A percentile compares a stretch with the other conserved stretches of the same genome.
Evolutionary conservation across 2,888 invertebrate species (phyloP).

Genomic region (Drosophila eohydei): DNA sequence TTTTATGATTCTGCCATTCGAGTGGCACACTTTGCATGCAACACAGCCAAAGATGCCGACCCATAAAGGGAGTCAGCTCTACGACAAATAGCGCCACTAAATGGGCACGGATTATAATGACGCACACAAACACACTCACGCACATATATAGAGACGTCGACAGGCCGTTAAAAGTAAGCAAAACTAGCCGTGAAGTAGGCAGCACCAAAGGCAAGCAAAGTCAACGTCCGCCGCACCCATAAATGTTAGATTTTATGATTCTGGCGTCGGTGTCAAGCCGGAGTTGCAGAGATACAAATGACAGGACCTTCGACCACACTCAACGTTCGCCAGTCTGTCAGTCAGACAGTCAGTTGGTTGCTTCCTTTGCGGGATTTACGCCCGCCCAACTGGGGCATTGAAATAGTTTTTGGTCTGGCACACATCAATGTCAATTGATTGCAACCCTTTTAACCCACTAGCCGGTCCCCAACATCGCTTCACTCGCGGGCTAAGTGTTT

Average conservation of each 20-base stretch:
- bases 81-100: slow-evolving; percentile 76
- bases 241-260: slow-evolving; percentile 77
- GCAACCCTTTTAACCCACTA: slow-evolving; percentile 66
- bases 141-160: slow-evolving; percentile 11
- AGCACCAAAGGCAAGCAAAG: slow-evolving; percentile 45
- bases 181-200: slow-evolving; percentile 71
- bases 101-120: slow-evolving; percentile 81
- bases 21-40: slow-evolving; percentile 75
- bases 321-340: background rate
- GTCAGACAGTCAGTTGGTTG: slow-evolving; percentile 8
- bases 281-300: slow-evolving; percentile 32
- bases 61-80: slow-evolving; percentile 74
- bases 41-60: slow-evolving; percentile 46
- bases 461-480: slow-evolving; percentile 7
- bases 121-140: slow-evolving; percentile 33
- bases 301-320: slow-evolving; percentile 7
- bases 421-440: slow-evolving; percentile 82
- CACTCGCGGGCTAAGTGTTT: slow-evolving; percentile 67
- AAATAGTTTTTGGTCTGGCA: slow-evolving; percentile 80
- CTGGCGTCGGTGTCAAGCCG: slow-evolving; percentile 18
- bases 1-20: slow-evolving; percentile 72
- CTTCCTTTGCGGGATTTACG: background rate
- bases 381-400: slow-evolving; percentile 56
- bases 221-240: slow-evolving; percentile 59
- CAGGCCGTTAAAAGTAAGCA: slow-evolving; percentile 70